Conservation (phyloP, 2,888 invertebrate genomes). For the Dendrolimus houi region DNA sequence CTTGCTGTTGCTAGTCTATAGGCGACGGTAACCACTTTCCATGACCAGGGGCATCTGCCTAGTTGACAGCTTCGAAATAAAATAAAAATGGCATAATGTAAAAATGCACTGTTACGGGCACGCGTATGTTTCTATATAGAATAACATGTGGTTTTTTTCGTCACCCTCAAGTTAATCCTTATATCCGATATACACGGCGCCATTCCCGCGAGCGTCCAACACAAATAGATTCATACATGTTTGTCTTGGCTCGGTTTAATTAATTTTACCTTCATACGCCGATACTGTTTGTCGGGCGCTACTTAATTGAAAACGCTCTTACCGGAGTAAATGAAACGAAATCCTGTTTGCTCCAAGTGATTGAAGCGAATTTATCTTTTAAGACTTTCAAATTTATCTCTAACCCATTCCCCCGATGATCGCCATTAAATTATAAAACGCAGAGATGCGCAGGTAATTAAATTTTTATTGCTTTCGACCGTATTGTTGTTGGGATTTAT, state of each 20-base stretch:
- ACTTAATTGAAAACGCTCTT: slow-evolving; percentile 75
- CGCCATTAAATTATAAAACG: slow-evolving; percentile 35
- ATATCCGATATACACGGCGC: slow-evolving; percentile 23
- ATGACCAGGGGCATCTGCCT: too few relatives aligned
- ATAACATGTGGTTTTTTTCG: not conserved
- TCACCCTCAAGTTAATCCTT: slow-evolving; percentile 3
- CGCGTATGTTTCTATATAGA: too few relatives aligned
- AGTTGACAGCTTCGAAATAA: too few relatives aligned
- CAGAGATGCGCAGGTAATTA: slow-evolving; percentile 58
- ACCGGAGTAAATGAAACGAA: slow-evolving; percentile 70
- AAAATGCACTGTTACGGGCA: too few relatives aligned
- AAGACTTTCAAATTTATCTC: slow-evolving; percentile 69
- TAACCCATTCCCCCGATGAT: slow-evolving; percentile 42
- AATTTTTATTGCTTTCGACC: slow-evolving; percentile 60
- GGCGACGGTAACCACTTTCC: too few relatives aligned
- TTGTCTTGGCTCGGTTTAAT: slow-evolving; percentile 73
- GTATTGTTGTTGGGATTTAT: slow-evolving; percentile 60
- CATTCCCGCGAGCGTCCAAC: slow-evolving; percentile 49
- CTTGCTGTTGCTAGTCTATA: too few relatives aligned
- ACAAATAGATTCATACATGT: slow-evolving; percentile 69
- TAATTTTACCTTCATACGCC: slow-evolving; percentile 76
- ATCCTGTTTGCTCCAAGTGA: slow-evolving; percentile 72
- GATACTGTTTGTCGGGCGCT: slow-evolving; percentile 71
- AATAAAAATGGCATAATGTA: too few relatives aligned
- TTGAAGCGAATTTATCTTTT: slow-evolving; percentile 73